Conservation (phyloP, 2,888 invertebrate genomes). For the Ormyrus pomaceus region DNA sequence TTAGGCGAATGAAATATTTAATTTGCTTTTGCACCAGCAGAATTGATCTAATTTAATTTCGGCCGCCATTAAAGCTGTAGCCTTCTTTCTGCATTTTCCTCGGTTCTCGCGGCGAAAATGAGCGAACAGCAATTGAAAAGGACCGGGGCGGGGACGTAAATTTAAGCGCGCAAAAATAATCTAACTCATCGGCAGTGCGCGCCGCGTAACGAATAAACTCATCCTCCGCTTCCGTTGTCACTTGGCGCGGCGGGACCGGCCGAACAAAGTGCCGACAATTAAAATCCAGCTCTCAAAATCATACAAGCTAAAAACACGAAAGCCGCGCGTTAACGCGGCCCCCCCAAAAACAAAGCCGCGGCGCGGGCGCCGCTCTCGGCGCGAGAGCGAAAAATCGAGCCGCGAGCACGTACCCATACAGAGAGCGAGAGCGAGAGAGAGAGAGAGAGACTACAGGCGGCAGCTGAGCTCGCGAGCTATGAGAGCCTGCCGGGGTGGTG, state of each 20-base stretch:
- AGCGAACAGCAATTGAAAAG: no score
- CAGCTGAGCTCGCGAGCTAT: constrained; percentile 17
- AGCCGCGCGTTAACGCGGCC: not conserved
- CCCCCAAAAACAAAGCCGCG: constrained; percentile 9
- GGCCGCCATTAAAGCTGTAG: no score
- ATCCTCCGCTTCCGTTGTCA: no score
- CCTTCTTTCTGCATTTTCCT: no score
- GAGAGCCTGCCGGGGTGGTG: not conserved
- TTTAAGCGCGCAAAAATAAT: not conserved
- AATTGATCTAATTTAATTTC: no score
- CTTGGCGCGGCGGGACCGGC: no score
- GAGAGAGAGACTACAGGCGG: constrained; percentile 19
- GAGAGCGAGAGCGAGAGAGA: constrained; percentile 32
- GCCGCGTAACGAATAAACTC: no score
- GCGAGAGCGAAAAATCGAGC: constrained; percentile 27
- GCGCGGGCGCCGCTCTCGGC: not conserved
- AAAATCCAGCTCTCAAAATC: constrained; percentile 19
- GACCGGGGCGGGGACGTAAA: no score
- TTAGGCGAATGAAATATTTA: no score
- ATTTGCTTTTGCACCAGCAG: no score
- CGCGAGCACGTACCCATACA: not conserved
- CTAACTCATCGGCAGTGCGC: not conserved
- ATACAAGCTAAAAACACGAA: not conserved
- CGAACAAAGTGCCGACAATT: constrained; percentile 11
- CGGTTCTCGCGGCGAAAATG: no score